Evolutionary conservation across 37 sponge, comb jelly and placozoan species (phyloP).

Genomic region (Ianthella basta): DNA sequence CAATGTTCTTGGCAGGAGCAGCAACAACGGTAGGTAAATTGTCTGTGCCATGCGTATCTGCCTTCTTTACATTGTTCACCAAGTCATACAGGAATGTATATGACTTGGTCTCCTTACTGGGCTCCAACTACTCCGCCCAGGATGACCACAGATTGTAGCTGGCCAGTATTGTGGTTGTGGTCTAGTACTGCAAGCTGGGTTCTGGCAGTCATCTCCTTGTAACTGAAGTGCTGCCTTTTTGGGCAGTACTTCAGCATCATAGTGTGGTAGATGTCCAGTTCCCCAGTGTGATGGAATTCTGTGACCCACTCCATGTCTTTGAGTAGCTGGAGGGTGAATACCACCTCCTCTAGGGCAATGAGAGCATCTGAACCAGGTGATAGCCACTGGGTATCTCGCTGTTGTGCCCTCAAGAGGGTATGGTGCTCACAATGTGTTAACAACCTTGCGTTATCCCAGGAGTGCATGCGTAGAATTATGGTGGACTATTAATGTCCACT

Average conservation of each 20-base stretch:
- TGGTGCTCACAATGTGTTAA: background rate
- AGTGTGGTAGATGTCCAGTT: conserved; percentile 40
- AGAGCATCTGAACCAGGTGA: conserved; percentile 12
- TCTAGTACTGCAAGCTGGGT: conserved; percentile 31
- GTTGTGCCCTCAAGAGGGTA: background rate
- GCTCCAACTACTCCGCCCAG: background rate
- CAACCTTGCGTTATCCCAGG: conserved; percentile 4
- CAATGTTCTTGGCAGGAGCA: no score
- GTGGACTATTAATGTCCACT: conserved; percentile 41
- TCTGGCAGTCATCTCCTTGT: conserved; percentile 27
- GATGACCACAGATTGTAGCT: background rate
- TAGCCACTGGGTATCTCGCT: conserved; percentile 3
- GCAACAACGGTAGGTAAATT: no score
- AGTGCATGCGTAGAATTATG: conserved; percentile 7
- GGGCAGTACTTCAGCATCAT: conserved; percentile 42
- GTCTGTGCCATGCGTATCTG: background rate
- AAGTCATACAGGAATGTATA: background rate
- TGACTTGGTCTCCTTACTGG: conserved; percentile 10
- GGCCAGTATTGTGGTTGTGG: conserved; percentile 35
- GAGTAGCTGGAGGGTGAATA: background rate
- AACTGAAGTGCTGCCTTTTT: conserved; percentile 46
- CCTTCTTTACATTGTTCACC: background rate
- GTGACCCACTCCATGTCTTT: conserved; percentile 2
- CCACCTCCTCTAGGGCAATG: conserved; percentile 24
- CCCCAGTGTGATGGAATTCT: conserved; percentile 34